Conservation (phyloP, 2,113 vertebrate genomes). For the Corythaixoides concolor region DNA sequence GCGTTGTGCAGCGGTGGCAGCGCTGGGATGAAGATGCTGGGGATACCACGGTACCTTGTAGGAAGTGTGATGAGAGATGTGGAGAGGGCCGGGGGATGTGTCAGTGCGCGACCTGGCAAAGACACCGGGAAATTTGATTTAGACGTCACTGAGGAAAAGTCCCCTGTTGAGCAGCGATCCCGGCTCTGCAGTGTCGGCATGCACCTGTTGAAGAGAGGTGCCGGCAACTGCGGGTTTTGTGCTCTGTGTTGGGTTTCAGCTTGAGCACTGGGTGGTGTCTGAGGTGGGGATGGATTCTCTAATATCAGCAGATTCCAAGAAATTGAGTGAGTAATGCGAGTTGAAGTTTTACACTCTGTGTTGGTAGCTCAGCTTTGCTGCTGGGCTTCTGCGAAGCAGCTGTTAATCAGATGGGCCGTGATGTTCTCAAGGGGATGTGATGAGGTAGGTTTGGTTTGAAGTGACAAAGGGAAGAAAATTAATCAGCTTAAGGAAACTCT, state of each 20-base stretch:
- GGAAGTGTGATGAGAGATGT: neutral
- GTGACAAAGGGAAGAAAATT: neutral
- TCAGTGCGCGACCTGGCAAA: neutral
- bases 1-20: neutral
- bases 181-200: neutral
- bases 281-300: neutral
- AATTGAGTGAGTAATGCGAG: neutral
- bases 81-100: neutral
- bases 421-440: neutral
- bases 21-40: neutral
- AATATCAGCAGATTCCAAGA: neutral
- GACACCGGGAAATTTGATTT: neutral
- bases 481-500: neutral
- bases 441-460: neutral
- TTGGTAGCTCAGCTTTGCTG: neutral
- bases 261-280: neutral
- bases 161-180: neutral
- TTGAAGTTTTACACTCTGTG: fast-evolving
- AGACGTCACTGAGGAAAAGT: neutral
- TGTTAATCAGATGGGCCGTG: neutral
- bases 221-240: neutral
- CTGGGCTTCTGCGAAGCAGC: neutral
- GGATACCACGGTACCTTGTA: neutral
- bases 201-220: neutral
- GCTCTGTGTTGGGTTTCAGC: neutral